These are phyloP conservation scores for Meloidogyne exigua DNA, from an alignment of 1,140 invertebrate species.

Conservation along the genomic window DNA sequence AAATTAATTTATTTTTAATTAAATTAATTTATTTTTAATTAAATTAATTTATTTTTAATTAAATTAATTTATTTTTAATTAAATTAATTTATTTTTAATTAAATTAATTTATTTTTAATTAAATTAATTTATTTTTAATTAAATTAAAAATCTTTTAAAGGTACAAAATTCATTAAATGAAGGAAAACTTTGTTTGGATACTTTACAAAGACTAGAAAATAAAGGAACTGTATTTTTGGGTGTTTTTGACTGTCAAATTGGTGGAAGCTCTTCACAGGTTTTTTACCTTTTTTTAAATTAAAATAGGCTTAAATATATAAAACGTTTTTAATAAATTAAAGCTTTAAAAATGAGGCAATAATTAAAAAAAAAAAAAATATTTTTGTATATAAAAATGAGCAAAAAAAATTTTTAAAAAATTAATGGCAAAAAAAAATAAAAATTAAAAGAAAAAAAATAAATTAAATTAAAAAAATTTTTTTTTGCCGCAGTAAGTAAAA, in stretches of 20 bases:
- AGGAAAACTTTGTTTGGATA: slow-evolving; percentile 53
- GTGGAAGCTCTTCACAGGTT: slow-evolving; percentile 52
- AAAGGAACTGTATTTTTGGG: slow-evolving; percentile 54
- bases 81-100: no score
- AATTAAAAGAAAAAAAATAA: neutral
- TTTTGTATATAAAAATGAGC: no score
- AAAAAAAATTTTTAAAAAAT: neutral
- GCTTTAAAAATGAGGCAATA: neutral
- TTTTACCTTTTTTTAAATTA: neutral
- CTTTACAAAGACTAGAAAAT: slow-evolving; percentile 53
- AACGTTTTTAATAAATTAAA: neutral
- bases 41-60: no score
- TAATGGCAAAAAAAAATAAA: neutral
- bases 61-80: no score
- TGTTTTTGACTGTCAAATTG: slow-evolving; percentile 45
- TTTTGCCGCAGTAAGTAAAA: neutral
- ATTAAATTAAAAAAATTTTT: neutral
- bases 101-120: no score
- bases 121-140: no score
- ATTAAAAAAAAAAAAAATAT: no score
- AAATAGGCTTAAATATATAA: no score
- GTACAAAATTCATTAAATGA: slow-evolving; percentile 36
- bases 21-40: no score
- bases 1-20: no score
- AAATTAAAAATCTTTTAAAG: slow-evolving; percentile 10